Conservation (phyloP, 2,888 invertebrate species). For the Tyria jacobaeae region DNA sequence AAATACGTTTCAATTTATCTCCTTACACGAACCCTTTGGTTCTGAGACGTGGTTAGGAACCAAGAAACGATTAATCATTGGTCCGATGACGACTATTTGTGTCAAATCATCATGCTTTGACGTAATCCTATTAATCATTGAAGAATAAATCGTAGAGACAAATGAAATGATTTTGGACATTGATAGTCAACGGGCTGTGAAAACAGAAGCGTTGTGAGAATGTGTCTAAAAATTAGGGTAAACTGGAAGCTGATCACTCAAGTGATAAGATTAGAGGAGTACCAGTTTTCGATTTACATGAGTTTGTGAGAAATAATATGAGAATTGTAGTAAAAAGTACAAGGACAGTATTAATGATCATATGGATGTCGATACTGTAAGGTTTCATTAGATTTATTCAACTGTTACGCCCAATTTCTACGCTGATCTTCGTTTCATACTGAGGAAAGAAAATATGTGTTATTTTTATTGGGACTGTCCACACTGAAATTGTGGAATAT, state of each 20-base stretch:
- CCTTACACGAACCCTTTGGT: slow-evolving; percentile 29
- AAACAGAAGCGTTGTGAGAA: slow-evolving; percentile 65
- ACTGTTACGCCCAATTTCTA: too few species aligned
- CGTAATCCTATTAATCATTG: slow-evolving; percentile 56
- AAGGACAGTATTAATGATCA: too few species aligned
- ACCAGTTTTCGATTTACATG: background rate
- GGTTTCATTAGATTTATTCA: too few species aligned
- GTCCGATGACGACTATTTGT: slow-evolving; percentile 58
- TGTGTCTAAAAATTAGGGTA: slow-evolving; percentile 4
- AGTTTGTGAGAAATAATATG: background rate
- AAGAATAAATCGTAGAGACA: slow-evolving; percentile 57
- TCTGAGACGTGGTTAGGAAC: slow-evolving; percentile 51
- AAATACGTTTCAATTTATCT: slow-evolving; percentile 43
- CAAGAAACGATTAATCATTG: slow-evolving; percentile 68
- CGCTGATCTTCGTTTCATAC: too few species aligned
- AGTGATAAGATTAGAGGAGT: slow-evolving; percentile 10
- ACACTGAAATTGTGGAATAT: too few species aligned
- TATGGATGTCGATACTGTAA: too few species aligned
- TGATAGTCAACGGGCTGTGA: slow-evolving; percentile 50
- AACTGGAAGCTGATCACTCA: slow-evolving; percentile 19
- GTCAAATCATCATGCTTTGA: slow-evolving; percentile 62
- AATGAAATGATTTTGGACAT: slow-evolving; percentile 48
- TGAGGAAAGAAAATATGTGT: too few species aligned
- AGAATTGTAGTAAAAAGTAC: too few species aligned
- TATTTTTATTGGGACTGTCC: too few species aligned